A percentile compares a stretch with the other conserved stretches of the same genome.
Evolutionary conservation across 2,797 vertebrate genomes (phyloP).

Genomic region (Microctenopoma lineatum): DNA sequence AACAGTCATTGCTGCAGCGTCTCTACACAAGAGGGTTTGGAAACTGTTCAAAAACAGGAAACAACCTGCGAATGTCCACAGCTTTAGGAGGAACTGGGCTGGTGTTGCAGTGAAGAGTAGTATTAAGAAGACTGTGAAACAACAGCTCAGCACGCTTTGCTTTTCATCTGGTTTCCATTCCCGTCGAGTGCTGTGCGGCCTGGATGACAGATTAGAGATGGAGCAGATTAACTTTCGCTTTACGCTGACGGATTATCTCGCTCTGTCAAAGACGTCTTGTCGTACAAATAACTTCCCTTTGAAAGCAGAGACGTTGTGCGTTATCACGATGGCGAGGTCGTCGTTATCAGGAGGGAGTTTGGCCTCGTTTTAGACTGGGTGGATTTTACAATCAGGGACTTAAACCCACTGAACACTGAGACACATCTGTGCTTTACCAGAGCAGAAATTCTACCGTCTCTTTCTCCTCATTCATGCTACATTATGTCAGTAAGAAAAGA

Average conservation of each 20-base stretch:
- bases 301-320: not conserved
- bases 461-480: too few relatives aligned
- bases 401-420: not conserved
- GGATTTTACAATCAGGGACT: not conserved
- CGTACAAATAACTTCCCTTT: not conserved
- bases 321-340: too few relatives aligned
- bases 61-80: slow-evolving; percentile 63
- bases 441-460: too few relatives aligned
- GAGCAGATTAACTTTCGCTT: slow-evolving; percentile 20
- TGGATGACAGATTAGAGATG: slow-evolving; percentile 12
- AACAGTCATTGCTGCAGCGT: slow-evolving; percentile 39
- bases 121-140: too few relatives aligned
- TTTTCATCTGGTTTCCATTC: not conserved
- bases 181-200: too few relatives aligned
- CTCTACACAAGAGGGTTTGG: slow-evolving; percentile 41
- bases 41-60: slow-evolving; percentile 78
- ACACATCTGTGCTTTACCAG: not conserved
- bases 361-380: not conserved
- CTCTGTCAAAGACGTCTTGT: not conserved
- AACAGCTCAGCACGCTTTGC: too few relatives aligned
- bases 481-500: too few relatives aligned
- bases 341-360: too few relatives aligned
- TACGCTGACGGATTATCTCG: slow-evolving; percentile 1
- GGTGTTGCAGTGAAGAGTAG: not conserved
- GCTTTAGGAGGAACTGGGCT: slow-evolving; percentile 49